Base-by-base conservation (phyloP, 1,140 invertebrate species). In the Tetramorium simillimum region DNA sequence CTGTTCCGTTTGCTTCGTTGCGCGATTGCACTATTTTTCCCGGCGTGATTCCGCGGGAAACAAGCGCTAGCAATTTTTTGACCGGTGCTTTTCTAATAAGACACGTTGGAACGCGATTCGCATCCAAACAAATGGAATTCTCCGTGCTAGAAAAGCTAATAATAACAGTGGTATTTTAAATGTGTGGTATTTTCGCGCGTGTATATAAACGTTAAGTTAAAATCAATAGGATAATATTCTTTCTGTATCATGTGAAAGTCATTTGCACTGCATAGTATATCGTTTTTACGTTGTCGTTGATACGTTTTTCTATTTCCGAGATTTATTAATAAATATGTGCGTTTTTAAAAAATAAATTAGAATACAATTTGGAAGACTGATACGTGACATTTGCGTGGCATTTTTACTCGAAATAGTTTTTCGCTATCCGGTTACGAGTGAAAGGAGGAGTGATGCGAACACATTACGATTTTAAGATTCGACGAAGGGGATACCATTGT, bases 381-480 rank as follows among this genome's bases (percentile, higher is more conserved):
- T 60, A 37, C 33, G 18, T 40, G 28, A 65, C 18, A 65, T 73
- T 72, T 72, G 1, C 9, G 16, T 46, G 9, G 1, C 24, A 58
- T n/a, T 56, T 72, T n/a, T 82, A 69, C 7, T 60, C 24, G 40
- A 60, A 58, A 28, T 62, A 40, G n/a, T 65, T 65, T 6, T 24
- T 63, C n/a, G 33, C 43, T 53, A 63, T 60, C 40, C 21, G 18
- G 62, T 67, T 69, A 67, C 75, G 28, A 46, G 49, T 5, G 33
- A 67, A 77, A 86, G 53, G 49, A 80, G 51, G 10, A 18, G 53
- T 37, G 46, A 46, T 89, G 87, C 80, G 89, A 86, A 78, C 87
- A 87, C 92, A 94, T 94, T 95, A 93, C 92, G 92, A 93, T 94
- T 95, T 95, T 94, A 94, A 94, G 89, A 90, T 88, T 86, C 77